These are phyloP conservation scores for Drosophila suboccidentalis DNA, from an alignment of 2,888 invertebrate species.

Conservation along the genomic window DNA sequence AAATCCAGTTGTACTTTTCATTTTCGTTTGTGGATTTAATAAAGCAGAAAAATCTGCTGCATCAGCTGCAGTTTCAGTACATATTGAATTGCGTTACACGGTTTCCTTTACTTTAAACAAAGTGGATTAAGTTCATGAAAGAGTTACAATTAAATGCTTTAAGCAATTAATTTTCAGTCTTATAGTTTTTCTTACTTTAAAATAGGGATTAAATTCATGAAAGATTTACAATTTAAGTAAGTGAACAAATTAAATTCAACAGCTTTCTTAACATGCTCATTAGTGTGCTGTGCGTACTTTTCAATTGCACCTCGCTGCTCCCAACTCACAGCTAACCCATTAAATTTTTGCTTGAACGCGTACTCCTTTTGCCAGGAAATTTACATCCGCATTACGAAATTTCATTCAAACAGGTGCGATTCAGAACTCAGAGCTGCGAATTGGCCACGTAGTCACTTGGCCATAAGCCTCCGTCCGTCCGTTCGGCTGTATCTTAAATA, in stretches of 20 bases:
- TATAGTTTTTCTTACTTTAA: not conserved
- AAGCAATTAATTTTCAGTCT: not conserved
- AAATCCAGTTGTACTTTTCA: conserved; percentile 21
- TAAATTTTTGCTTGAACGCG: conserved; percentile 23
- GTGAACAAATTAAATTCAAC: not conserved
- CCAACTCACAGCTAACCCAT: conserved; percentile 4
- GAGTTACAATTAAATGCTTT: not conserved
- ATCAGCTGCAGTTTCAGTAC: conserved; percentile 13
- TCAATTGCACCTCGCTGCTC: conserved; percentile 30
- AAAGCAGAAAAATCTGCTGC: conserved; percentile 21
- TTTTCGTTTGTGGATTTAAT: conserved; percentile 32
- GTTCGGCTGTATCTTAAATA: conserved; percentile 61
- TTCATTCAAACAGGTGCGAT: conserved; percentile 64
- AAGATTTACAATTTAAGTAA: not conserved
- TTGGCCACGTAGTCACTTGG: conserved; percentile 19
- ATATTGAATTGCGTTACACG: conserved; percentile 2
- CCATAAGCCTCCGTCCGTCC: conserved; percentile 37
- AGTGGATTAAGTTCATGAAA: not conserved
- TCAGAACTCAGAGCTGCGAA: conserved; percentile 14
- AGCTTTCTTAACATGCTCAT: not conserved
- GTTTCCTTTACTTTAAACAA: conserved; percentile 6
- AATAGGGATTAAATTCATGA: not conserved
- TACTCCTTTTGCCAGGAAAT: conserved; percentile 9
- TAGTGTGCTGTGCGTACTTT: not conserved
- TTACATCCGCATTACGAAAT: conserved; percentile 20